Percentiles rank a stretch among this genome's conserved stretches.
phyloP scores from a whole-genome alignment of 2,888 invertebrate genomes.

The Hesperia comma region DNA sequence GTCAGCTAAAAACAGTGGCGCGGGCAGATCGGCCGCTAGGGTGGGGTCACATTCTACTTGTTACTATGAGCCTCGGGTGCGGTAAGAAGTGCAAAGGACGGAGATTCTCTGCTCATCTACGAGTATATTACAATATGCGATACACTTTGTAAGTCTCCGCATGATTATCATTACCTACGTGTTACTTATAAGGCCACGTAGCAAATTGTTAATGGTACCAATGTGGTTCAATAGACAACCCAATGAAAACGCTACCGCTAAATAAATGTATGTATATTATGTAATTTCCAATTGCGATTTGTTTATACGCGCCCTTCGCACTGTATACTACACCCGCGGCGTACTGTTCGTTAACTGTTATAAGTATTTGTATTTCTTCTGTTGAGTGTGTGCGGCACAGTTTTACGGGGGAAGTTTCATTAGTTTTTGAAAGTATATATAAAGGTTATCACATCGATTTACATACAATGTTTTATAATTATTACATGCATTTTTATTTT shows the following conservation, averaged over 20 bases:
- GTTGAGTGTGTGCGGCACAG: conserved; percentile 14
- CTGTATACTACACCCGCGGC: conserved; percentile 35
- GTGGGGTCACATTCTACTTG: conserved; percentile 64
- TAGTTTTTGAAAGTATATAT: neutral
- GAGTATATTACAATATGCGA: conserved; percentile 7
- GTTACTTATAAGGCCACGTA: conserved; percentile 1
- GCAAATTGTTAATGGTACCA: neutral
- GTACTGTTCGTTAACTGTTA: conserved; percentile 9
- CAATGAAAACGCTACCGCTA: neutral
- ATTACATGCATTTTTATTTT: neutral
- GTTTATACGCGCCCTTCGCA: conserved; percentile 21
- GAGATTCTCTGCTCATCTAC: conserved; percentile 6
- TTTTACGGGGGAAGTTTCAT: neutral
- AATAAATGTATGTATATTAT: neutral
- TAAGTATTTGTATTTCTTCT: conserved; percentile 17
- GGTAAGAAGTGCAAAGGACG: conserved; percentile 35
- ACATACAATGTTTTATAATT: neutral
- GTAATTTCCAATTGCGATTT: conserved; percentile 4
- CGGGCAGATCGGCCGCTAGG: conserved; percentile 68
- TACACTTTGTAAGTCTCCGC: conserved; percentile 16
- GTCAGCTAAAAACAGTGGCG: conserved; percentile 55
- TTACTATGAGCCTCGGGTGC: conserved; percentile 26
- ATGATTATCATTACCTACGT: conserved; percentile 8
- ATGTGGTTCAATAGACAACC: neutral
- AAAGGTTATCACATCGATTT: neutral